Conservation (phyloP, 1,140 invertebrate species). For the Hestina assimilis region DNA sequence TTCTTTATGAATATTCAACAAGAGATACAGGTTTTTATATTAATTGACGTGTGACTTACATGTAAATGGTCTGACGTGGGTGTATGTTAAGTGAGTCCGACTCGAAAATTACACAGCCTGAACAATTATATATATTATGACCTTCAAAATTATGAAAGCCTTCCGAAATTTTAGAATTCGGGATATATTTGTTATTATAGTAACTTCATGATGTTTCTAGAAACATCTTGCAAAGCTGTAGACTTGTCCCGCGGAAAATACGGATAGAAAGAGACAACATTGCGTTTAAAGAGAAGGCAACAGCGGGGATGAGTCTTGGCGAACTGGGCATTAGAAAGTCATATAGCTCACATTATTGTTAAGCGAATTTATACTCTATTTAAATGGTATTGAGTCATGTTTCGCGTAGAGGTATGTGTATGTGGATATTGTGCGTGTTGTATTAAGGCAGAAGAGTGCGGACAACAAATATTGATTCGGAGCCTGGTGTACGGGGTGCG, state of each 20-base stretch:
- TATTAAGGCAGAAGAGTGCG: conserved; percentile 76
- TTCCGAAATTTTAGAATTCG: too few relatives aligned
- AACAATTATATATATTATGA: too few relatives aligned
- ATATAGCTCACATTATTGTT: conserved; percentile 14
- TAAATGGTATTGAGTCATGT: conserved; percentile 2
- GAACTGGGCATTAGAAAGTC: conserved; percentile 25
- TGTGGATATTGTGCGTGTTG: conserved; percentile 72
- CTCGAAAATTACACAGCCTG: neutral
- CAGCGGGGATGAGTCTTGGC: conserved; percentile 64
- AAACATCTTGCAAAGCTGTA: conserved; percentile 5
- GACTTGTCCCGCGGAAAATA: conserved; percentile 54
- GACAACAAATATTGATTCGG: conserved; percentile 78
- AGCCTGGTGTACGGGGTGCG: conserved; percentile 46
- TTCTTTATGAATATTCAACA: conserved; percentile 77
- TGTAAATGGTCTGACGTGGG: conserved; percentile 28
- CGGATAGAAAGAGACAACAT: conserved; percentile 67
- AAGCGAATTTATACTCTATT: conserved; percentile 15
- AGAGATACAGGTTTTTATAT: conserved; percentile 69
- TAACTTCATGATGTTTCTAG: neutral
- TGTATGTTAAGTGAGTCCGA: conserved; percentile 30
- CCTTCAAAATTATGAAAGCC: too few relatives aligned
- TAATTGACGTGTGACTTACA: conserved; percentile 67
- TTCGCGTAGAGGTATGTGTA: conserved; percentile 25
- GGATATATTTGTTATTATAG: too few relatives aligned
- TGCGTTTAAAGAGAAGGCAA: conserved; percentile 68